Conservation (phyloP, 2,113 vertebrate genomes). For the Eupsittula cactorum region DNA sequence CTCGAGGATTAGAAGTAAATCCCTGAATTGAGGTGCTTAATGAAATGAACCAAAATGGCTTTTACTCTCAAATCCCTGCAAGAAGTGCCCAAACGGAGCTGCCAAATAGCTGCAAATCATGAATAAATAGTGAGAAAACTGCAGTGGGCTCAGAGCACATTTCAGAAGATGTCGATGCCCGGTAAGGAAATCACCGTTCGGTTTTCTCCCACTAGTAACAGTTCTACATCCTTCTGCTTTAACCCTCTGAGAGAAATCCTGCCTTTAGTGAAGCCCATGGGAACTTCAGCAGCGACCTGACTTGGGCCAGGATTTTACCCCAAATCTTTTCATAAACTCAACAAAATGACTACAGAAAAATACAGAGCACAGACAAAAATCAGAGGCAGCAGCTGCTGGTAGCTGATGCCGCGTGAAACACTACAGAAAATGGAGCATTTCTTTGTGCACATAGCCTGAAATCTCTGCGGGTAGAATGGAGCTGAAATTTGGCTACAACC, state of each 20-base stretch:
- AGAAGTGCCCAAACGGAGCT: background rate
- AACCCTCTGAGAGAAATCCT: background rate
- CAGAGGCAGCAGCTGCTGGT: background rate
- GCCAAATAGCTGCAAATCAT: background rate
- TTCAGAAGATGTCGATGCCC: background rate
- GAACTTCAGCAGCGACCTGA: background rate
- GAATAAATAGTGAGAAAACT: background rate
- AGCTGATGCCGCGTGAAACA: accelerated
- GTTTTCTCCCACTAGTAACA: background rate
- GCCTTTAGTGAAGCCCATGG: background rate
- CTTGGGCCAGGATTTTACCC: background rate
- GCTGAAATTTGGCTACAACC: background rate
- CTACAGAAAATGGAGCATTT: background rate
- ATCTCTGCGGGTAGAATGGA: background rate
- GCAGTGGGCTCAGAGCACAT: background rate
- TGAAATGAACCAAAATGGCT: conserved; percentile 54
- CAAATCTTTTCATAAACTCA: background rate
- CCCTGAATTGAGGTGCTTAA: conserved; percentile 50
- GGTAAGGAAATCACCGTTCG: background rate
- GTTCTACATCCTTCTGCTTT: background rate
- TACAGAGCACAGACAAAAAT: background rate
- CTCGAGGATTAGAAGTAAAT: conserved; percentile 34
- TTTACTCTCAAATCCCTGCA: conserved; percentile 36
- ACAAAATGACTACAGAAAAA: background rate
- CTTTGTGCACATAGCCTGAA: background rate